Evolutionary conservation across 2,888 invertebrate genomes (phyloP).

Genomic region (Boloria selene): DNA sequence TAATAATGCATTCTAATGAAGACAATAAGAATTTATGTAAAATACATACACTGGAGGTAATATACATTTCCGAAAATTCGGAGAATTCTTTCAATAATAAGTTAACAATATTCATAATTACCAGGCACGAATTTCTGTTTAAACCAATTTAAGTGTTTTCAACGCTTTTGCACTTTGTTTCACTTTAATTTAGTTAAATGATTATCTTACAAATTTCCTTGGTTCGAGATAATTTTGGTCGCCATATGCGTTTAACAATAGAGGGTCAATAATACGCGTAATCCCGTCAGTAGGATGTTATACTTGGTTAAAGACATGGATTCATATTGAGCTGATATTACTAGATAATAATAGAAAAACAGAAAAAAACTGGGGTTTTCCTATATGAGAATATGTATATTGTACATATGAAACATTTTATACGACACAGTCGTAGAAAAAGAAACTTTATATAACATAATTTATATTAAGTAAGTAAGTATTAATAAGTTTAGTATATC

Average conservation of each 20-base stretch:
- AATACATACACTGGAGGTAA: neutral
- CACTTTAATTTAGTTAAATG: constrained; percentile 42
- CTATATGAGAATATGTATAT: too few relatives aligned
- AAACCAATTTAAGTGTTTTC: constrained; percentile 28
- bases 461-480: neutral
- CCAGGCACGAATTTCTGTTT: constrained; percentile 20
- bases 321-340: constrained; percentile 57
- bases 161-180: constrained; percentile 40
- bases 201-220: constrained; percentile 52
- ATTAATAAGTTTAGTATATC: too few relatives aligned
- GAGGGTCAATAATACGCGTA: constrained; percentile 78
- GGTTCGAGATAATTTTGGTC: constrained; percentile 61
- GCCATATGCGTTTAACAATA: constrained; percentile 77
- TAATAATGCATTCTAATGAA: too few relatives aligned
- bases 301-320: constrained; percentile 60
- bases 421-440: too few relatives aligned
- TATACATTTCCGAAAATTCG: neutral
- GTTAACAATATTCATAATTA: neutral
- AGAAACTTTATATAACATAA: neutral
- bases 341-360: neutral
- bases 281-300: constrained; percentile 71
- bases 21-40: too few relatives aligned
- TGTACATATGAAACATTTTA: too few relatives aligned
- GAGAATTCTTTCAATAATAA: constrained; percentile 1
- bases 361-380: neutral